Conservation (phyloP, 2,113 vertebrate genomes). For the Callorhinus ursinus region DNA sequence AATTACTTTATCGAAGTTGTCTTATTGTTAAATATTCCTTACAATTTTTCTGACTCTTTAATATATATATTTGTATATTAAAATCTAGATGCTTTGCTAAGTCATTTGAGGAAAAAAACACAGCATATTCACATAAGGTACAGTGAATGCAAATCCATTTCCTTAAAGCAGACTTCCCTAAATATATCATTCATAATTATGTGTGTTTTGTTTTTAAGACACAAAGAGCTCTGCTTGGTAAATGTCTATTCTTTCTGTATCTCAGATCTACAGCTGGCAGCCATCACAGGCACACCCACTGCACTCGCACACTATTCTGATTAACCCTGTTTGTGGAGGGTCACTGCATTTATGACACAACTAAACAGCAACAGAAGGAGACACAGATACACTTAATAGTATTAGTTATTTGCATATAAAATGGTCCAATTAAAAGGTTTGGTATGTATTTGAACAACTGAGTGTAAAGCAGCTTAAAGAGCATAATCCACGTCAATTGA, state of each 20-base stretch:
- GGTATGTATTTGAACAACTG: slow-evolving; percentile 54
- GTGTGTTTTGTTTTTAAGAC: slow-evolving; percentile 63
- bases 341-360: slow-evolving; percentile 76
- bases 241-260: slow-evolving; percentile 69
- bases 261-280: slow-evolving; percentile 76
- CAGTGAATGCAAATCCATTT: slow-evolving; percentile 21
- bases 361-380: slow-evolving; percentile 71
- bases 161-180: slow-evolving; percentile 46
- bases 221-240: slow-evolving; percentile 61
- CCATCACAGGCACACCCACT: not conserved
- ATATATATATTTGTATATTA: slow-evolving; percentile 12
- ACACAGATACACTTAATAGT: slow-evolving; percentile 73
- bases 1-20: not conserved
- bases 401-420: slow-evolving; percentile 77
- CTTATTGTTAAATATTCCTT: not conserved
- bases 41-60: not conserved
- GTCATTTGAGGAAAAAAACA: not conserved
- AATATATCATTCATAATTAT: slow-evolving; percentile 63
- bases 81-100: slow-evolving; percentile 45
- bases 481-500: slow-evolving; percentile 23
- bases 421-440: slow-evolving; percentile 74
- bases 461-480: slow-evolving; percentile 65
- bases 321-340: slow-evolving; percentile 80
- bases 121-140: slow-evolving; percentile 49
- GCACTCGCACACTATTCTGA: slow-evolving; percentile 30